A percentile compares a stretch with the other conserved stretches of the same genome.
phyloP scores from a whole-genome alignment of 1,140 invertebrate species.

The Lucilia sericata region DNA sequence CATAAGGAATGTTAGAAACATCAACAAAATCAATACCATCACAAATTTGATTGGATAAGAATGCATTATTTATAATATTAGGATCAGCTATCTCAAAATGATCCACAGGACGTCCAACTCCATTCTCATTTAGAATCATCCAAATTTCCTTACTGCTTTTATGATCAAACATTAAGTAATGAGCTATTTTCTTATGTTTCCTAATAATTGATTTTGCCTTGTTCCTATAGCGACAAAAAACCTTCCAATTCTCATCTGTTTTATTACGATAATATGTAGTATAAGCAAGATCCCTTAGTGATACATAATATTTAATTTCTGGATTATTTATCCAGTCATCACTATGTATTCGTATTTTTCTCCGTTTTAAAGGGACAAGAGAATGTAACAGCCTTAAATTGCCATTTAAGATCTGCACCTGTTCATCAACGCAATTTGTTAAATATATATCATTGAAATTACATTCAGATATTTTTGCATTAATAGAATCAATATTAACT shows the following conservation, averaged over 20 bases:
- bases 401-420: neutral
- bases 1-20: neutral
- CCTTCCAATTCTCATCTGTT: neutral
- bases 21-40: neutral
- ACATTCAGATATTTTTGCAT: neutral
- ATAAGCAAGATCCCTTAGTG: neutral
- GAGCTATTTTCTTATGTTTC: neutral
- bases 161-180: neutral
- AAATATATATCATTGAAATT: neutral
- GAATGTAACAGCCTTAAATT: neutral
- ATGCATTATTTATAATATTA: neutral
- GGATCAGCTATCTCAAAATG: neutral
- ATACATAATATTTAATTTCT: neutral
- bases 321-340: neutral
- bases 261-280: neutral
- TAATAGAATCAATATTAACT: neutral
- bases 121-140: neutral
- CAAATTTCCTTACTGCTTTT: neutral
- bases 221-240: neutral
- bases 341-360: neutral
- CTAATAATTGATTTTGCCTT: neutral
- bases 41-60: neutral
- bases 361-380: neutral
- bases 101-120: neutral
- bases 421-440: neutral